Evolutionary conservation across 2,888 invertebrate genomes (phyloP).

Genomic region (Rotaria macrura): DNA sequence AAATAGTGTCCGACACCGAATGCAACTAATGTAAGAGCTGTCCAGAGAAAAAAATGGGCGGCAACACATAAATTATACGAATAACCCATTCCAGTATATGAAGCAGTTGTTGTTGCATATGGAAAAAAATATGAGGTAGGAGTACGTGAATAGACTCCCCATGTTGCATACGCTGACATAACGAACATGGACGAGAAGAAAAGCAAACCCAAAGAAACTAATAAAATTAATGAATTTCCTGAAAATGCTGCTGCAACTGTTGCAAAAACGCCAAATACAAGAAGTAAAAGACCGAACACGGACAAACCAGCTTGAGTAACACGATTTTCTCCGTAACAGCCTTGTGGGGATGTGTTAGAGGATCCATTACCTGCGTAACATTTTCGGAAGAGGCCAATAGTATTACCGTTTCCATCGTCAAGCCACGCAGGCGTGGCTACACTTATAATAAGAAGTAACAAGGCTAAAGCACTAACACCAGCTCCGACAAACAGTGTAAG

Average conservation of each 20-base stretch:
- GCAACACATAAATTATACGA: slow-evolving; percentile 5
- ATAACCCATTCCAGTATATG: neutral
- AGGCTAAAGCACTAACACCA: neutral
- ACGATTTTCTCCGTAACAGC: neutral
- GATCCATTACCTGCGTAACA: neutral
- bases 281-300: neutral
- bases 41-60: neutral
- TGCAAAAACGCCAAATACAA: neutral
- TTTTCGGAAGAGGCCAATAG: neutral
- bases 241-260: neutral
- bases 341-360: too few species aligned
- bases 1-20: neutral
- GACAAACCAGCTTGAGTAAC: slow-evolving; percentile 13
- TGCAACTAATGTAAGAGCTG: neutral
- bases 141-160: neutral
- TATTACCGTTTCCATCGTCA: neutral
- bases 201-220: neutral
- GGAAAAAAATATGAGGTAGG: neutral
- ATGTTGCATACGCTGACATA: slow-evolving; percentile 7
- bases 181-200: neutral
- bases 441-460: neutral
- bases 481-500: neutral
- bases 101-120: neutral
- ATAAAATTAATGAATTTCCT: neutral
- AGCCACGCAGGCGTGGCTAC: neutral